Evolutionary conservation across 2,888 invertebrate species (phyloP).

Genomic region (Rapana venosa): DNA sequence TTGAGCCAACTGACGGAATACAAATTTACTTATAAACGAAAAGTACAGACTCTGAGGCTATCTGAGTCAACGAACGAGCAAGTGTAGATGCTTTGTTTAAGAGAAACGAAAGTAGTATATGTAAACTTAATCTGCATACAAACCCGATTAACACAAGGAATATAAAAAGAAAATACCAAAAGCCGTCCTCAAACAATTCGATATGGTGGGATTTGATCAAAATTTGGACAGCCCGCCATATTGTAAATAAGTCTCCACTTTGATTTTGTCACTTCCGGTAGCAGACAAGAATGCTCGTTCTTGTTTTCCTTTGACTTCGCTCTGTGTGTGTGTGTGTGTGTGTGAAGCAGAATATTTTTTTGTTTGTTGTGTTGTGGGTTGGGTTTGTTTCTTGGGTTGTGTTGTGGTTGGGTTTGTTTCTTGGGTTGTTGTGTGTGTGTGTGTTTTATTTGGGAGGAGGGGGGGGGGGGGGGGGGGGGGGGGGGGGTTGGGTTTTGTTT

Average conservation of each 20-base stretch:
- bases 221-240: slow-evolving; percentile 21
- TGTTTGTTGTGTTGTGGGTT: not conserved
- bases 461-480: too few relatives aligned
- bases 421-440: too few relatives aligned
- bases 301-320: not conserved
- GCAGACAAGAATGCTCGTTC: not conserved
- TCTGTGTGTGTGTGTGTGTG: not conserved
- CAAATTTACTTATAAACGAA: too few relatives aligned
- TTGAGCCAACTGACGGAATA: too few relatives aligned
- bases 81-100: not conserved
- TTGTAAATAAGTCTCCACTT: not conserved
- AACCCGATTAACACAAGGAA: not conserved
- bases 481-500: not conserved
- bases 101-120: not conserved
- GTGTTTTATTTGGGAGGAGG: not conserved
- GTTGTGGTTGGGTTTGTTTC: not conserved
- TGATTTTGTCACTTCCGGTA: slow-evolving; percentile 9
- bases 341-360: not conserved
- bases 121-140: not conserved
- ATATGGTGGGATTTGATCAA: not conserved
- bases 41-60: not conserved
- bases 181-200: not conserved
- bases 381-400: not conserved
- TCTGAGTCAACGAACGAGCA: not conserved
- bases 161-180: not conserved